These are phyloP conservation scores for Limnodromus scolopaceus DNA, from an alignment of 2,797 vertebrate genomes.

Conservation along the genomic window DNA sequence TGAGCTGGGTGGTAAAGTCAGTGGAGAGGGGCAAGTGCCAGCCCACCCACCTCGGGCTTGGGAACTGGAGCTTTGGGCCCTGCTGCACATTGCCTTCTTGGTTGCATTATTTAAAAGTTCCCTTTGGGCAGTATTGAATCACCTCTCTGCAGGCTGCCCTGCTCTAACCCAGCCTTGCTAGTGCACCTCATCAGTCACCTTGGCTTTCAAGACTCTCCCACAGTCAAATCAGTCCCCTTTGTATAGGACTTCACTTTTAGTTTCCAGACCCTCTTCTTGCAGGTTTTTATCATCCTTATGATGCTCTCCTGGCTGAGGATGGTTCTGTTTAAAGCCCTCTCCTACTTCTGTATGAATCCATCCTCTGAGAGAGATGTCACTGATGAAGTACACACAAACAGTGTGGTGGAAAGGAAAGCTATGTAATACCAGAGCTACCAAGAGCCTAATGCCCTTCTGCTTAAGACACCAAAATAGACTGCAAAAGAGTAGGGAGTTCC, in stretches of 20 bases:
- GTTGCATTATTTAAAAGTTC: neutral
- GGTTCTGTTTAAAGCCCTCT: neutral
- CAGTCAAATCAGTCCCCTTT: neutral
- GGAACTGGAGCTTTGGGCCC: neutral
- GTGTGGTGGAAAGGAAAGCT: neutral
- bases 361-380: neutral
- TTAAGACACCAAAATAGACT: neutral
- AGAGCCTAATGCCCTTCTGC: neutral
- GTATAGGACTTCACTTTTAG: neutral
- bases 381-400: neutral
- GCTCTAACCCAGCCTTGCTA: neutral
- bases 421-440: neutral
- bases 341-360: neutral
- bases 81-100: neutral
- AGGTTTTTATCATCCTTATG: neutral
- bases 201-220: neutral
- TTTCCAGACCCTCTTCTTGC: neutral
- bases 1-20: neutral
- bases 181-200: neutral
- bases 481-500: neutral
- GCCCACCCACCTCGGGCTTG: accelerated
- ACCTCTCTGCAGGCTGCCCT: neutral
- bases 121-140: neutral
- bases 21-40: neutral
- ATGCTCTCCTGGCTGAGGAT: neutral